phyloP scores from a whole-genome alignment of 2,797 vertebrate genomes.

The Spheniscus humboldti region DNA sequence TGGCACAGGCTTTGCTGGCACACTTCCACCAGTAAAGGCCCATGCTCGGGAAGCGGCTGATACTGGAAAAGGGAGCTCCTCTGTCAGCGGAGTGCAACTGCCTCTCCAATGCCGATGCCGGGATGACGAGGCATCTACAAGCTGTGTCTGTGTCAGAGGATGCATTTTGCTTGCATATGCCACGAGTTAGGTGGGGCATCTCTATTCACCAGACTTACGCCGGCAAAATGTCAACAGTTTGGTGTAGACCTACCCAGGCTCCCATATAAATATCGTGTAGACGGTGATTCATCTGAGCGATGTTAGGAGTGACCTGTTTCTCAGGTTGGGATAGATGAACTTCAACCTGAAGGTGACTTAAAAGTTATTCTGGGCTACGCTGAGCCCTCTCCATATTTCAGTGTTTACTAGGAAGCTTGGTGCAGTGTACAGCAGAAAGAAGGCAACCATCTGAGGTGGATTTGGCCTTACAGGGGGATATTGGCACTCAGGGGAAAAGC shows the following conservation, averaged over 20 bases:
- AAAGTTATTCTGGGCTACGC: neutral
- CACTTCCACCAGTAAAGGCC: neutral
- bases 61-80: neutral
- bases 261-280: neutral
- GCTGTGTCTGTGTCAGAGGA: neutral
- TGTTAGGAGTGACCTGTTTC: neutral
- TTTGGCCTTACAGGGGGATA: neutral
- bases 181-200: neutral
- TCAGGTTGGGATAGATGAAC: neutral
- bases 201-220: neutral
- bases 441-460: neutral
- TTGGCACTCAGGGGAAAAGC: neutral
- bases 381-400: neutral
- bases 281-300: neutral
- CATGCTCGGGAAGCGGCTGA: accelerated
- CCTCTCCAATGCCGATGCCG: neutral
- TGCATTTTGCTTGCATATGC: accelerated
- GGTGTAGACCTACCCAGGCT: neutral
- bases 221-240: neutral
- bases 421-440: neutral
- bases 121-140: neutral
- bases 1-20: neutral
- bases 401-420: neutral
- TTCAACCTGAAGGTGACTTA: neutral
- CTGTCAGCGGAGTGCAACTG: neutral